Percentiles rank a stretch among this genome's conserved stretches.
These are phyloP conservation scores for Elegia similella DNA, from an alignment of 2,888 invertebrate species.

Conservation along the genomic window DNA sequence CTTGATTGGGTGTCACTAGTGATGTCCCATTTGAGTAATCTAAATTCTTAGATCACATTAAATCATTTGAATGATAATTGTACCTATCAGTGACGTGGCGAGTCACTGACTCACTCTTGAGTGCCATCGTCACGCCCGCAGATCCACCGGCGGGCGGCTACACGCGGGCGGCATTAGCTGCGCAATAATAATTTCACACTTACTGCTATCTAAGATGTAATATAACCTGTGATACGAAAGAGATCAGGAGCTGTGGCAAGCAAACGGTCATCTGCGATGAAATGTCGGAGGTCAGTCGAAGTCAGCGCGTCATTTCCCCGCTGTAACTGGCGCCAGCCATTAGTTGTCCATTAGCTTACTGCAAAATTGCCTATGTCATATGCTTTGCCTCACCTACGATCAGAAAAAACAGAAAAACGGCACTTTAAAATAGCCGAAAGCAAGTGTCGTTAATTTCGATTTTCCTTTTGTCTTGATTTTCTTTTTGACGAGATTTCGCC, in stretches of 20 bases:
- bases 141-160: neutral
- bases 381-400: too few relatives aligned
- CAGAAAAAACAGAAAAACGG: too few relatives aligned
- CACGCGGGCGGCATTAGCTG: slow-evolving; percentile 20
- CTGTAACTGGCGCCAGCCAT: too few relatives aligned
- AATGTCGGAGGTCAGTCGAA: slow-evolving; percentile 63
- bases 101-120: slow-evolving; percentile 25
- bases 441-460: too few relatives aligned
- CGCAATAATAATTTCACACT: slow-evolving; percentile 56
- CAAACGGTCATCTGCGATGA: slow-evolving; percentile 64
- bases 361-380: too few relatives aligned
- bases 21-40: neutral
- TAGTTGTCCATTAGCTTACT: too few relatives aligned
- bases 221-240: slow-evolving; percentile 63
- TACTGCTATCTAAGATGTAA: slow-evolving; percentile 50
- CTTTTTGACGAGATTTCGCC: too few relatives aligned
- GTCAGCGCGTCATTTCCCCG: too few relatives aligned
- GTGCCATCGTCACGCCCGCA: slow-evolving; percentile 4
- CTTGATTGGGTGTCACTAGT: neutral
- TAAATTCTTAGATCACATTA: neutral
- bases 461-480: too few relatives aligned
- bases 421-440: too few relatives aligned
- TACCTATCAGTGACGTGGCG: slow-evolving; percentile 46
- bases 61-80: slow-evolving; percentile 35
- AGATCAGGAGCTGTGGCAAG: slow-evolving; percentile 66